phyloP scores from a whole-genome alignment of 2,888 invertebrate genomes.

The Trissolcus brochymenae region DNA sequence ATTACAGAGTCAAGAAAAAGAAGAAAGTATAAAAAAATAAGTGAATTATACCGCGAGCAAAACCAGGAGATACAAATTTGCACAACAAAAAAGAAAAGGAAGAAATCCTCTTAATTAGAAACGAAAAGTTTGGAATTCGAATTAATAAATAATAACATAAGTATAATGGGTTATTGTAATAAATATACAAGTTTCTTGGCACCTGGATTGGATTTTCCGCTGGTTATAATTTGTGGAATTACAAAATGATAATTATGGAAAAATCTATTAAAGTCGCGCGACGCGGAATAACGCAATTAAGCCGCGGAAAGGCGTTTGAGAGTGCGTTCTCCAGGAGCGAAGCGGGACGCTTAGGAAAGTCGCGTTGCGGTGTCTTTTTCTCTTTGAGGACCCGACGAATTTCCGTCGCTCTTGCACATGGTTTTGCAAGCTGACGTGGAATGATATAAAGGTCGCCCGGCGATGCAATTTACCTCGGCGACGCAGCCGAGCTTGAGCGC shows the following conservation, averaged over 20 bases:
- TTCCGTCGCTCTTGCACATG: constrained; percentile 45
- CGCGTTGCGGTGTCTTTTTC: constrained; percentile 32
- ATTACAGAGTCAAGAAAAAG: too few relatives aligned
- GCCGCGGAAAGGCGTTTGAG: constrained; percentile 6
- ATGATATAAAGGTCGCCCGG: constrained; percentile 53
- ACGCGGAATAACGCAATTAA: constrained; percentile 7
- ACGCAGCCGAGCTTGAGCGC: constrained; percentile 36
- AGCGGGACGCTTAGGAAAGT: constrained; percentile 27
- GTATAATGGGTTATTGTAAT: neutral
- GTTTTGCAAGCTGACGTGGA: constrained; percentile 44
- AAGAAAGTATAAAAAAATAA: neutral
- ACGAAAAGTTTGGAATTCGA: too few relatives aligned
- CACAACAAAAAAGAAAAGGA: too few relatives aligned
- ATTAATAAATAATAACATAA: neutral
- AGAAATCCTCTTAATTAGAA: too few relatives aligned
- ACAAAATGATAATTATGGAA: constrained; percentile 16
- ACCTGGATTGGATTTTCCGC: neutral
- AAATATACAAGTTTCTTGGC: neutral
- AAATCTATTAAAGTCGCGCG: constrained; percentile 14
- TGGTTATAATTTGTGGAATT: neutral
- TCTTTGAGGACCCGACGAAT: constrained; percentile 48
- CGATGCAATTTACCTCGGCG: constrained; percentile 48
- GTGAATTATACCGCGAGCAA: neutral
- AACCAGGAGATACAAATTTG: too few relatives aligned
- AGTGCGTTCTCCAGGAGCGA: neutral